These are phyloP conservation scores for Telenomus remus DNA, from an alignment of 1,140 invertebrate species.

Conservation along the genomic window DNA sequence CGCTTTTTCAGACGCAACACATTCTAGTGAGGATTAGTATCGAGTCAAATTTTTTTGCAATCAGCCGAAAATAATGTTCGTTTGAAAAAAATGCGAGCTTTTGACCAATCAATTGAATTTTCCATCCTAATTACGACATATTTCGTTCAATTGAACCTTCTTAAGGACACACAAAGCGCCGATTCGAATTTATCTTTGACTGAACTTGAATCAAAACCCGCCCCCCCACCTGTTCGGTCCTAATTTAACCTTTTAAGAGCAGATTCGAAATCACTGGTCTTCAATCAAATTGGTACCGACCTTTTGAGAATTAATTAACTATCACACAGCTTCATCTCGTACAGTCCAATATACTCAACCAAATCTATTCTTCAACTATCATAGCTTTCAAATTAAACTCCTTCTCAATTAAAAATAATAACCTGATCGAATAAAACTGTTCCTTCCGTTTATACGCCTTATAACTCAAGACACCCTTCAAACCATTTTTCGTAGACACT, in stretches of 20 bases:
- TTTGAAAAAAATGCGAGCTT: too few species aligned
- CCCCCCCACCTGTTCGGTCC: constrained; percentile 2
- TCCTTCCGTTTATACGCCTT: too few species aligned
- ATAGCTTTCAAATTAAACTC: not conserved
- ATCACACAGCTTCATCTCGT: not conserved
- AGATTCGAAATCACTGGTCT: constrained; percentile 1
- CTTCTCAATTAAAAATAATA: constrained; percentile 1
- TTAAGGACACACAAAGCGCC: constrained; percentile 1
- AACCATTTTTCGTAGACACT: too few species aligned
- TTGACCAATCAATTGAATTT: not conserved
- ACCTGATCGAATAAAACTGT: not conserved
- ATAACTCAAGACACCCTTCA: too few species aligned
- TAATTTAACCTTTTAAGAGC: constrained; percentile 9
- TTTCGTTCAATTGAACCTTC: constrained; percentile 12
- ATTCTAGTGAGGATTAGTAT: too few species aligned
- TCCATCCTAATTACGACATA: constrained; percentile 8
- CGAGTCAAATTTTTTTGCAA: too few species aligned
- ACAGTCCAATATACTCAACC: too few species aligned
- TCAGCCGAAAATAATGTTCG: too few species aligned
- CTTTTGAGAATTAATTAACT: constrained; percentile 4
- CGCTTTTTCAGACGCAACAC: too few species aligned
- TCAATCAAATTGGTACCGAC: constrained; percentile 1
- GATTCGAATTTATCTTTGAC: constrained; percentile 4
- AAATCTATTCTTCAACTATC: not conserved
- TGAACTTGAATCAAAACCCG: not conserved